phyloP scores from a whole-genome alignment of 1,140 invertebrate genomes.

The Carposina sasakii region DNA sequence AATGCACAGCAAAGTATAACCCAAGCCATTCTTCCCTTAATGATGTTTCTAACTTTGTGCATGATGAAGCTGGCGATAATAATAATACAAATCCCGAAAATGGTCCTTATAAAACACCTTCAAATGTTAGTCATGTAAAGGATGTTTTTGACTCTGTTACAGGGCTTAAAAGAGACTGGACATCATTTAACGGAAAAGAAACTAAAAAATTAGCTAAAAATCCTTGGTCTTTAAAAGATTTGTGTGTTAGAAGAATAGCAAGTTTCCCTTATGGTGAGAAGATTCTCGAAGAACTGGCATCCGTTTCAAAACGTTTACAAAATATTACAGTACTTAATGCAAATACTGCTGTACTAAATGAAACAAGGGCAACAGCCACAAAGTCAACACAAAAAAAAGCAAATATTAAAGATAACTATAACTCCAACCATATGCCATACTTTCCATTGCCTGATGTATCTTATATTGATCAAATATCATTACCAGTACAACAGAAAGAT shows the following conservation, averaged over 20 bases:
- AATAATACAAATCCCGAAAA: conserved; percentile 18
- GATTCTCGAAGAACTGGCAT: conserved; percentile 78
- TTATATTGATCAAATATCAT: conserved; percentile 30
- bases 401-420: conserved; percentile 5
- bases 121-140: conserved; percentile 50
- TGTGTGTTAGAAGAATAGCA: conserved; percentile 77
- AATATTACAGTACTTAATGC: conserved; percentile 43
- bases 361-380: conserved; percentile 8
- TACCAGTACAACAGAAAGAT: conserved; percentile 21
- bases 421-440: conserved; percentile 29
- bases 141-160: conserved; percentile 51
- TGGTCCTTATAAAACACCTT: conserved; percentile 6
- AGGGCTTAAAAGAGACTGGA: no score
- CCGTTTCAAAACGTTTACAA: conserved; percentile 75
- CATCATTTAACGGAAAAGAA: conserved; percentile 21
- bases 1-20: conserved; percentile 71
- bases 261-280: conserved; percentile 77
- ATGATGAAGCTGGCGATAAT: conserved; percentile 42
- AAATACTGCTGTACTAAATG: not conserved
- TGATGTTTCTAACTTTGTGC: conserved; percentile 59
- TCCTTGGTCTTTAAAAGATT: conserved; percentile 53
- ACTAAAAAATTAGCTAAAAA: conserved; percentile 18
- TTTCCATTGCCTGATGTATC: conserved; percentile 36
- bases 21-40: conserved; percentile 64
- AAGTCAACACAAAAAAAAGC: not conserved